phyloP scores from a whole-genome alignment of 2,888 invertebrate species.

The Catocala nupta region DNA sequence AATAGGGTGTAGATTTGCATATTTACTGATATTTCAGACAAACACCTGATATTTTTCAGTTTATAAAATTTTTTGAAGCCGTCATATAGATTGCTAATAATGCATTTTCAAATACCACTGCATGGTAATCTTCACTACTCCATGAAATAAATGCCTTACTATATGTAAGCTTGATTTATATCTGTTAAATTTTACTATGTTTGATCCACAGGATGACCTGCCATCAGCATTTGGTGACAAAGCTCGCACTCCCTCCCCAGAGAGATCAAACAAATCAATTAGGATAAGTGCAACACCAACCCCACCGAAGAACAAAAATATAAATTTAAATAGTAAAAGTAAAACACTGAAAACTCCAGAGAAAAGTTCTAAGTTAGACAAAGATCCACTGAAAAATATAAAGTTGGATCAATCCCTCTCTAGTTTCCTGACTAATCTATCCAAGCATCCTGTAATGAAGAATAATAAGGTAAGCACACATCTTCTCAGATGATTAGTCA shows the following conservation, averaged over 20 bases:
- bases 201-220: slow-evolving; percentile 59
- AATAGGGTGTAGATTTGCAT: too few species aligned
- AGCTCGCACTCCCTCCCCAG: slow-evolving; percentile 47
- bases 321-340: slow-evolving; percentile 28
- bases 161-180: neutral
- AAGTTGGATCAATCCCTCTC: slow-evolving; percentile 64
- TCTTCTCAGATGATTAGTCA: too few species aligned
- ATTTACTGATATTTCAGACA: too few species aligned
- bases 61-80: too few species aligned
- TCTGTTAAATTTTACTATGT: neutral
- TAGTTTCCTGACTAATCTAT: slow-evolving; percentile 59
- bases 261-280: slow-evolving; percentile 52
- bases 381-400: slow-evolving; percentile 65
- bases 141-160: too few species aligned
- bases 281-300: slow-evolving; percentile 61
- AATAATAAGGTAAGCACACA: slow-evolving; percentile 57
- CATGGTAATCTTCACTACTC: too few species aligned
- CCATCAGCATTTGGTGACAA: slow-evolving; percentile 49
- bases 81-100: too few species aligned
- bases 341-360: slow-evolving; percentile 60
- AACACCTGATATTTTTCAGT: too few species aligned
- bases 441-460: slow-evolving; percentile 59
- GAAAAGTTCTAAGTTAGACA: slow-evolving; percentile 55
- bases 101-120: too few species aligned
- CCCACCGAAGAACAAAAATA: slow-evolving; percentile 53